A percentile compares a stretch with the other conserved stretches of the same genome.
These are phyloP conservation scores for Heterochromis multidens DNA, from an alignment of 2,113 vertebrate genomes.

Conservation along the genomic window DNA sequence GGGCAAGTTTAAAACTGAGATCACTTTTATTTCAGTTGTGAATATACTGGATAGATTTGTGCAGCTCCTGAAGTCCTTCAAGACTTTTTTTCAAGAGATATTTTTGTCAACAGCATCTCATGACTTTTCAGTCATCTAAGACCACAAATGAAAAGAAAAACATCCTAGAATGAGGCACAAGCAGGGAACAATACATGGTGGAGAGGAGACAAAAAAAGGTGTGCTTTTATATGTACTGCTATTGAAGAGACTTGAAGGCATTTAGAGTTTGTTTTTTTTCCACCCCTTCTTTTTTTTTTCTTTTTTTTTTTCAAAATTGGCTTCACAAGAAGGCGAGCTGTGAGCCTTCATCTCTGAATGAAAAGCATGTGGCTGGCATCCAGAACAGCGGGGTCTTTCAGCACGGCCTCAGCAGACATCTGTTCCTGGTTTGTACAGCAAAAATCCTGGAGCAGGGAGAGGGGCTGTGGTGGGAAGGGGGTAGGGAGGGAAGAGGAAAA, in stretches of 20 bases:
- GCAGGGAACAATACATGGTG: conserved; percentile 2
- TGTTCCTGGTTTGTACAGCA: conserved; percentile 81
- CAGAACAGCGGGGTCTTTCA: conserved; percentile 86
- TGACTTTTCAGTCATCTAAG: not conserved
- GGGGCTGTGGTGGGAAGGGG: conserved; percentile 58
- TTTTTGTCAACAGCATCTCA: conserved; percentile 2
- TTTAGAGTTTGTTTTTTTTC: conserved; percentile 71
- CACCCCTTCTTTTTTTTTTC: not conserved
- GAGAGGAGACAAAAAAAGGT: conserved; percentile 51
- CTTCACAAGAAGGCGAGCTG: conserved; percentile 78
- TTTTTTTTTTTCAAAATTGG: conserved; percentile 62
- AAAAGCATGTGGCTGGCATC: conserved; percentile 82
- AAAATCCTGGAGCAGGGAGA: conserved; percentile 70
- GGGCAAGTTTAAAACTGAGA: not conserved
- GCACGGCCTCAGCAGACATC: conserved; percentile 77
- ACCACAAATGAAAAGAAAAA: not conserved
- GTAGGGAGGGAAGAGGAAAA: conserved; percentile 30
- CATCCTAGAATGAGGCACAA: not conserved
- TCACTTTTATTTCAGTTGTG: not conserved
- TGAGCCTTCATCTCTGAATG: conserved; percentile 84
- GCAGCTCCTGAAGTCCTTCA: not conserved
- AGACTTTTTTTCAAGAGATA: conserved; percentile 8
- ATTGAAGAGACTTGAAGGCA: conserved; percentile 74
- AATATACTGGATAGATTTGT: not conserved
- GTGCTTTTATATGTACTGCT: conserved; percentile 57